phyloP scores from a whole-genome alignment of 2,113 vertebrate species.

The Thymallus thymallus region DNA sequence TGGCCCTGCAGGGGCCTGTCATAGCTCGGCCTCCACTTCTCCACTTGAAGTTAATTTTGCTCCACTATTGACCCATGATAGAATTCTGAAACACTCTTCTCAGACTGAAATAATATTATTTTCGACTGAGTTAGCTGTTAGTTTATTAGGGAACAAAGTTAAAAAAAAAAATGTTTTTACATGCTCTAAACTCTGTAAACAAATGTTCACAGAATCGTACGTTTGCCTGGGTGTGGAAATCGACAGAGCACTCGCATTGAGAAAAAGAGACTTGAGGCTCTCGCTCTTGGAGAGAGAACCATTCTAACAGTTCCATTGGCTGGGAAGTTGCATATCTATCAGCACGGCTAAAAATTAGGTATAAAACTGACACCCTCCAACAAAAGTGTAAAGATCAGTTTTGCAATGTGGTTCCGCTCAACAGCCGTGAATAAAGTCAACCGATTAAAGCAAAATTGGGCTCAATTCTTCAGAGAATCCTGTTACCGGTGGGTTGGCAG shows the following conservation, averaged over 20 bases:
- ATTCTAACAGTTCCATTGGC: constrained; percentile 27
- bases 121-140: constrained; percentile 22
- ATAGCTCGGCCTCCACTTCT: constrained; percentile 49
- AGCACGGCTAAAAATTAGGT: constrained; percentile 29
- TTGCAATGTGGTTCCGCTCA: constrained; percentile 41
- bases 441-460: constrained; percentile 30
- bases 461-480: constrained; percentile 25
- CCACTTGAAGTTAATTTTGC: constrained; percentile 29
- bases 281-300: constrained; percentile 5
- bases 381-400: constrained; percentile 29
- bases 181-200: neutral
- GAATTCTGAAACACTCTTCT: constrained; percentile 34
- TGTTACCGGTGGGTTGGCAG: constrained; percentile 51
- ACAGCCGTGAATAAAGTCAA: constrained; percentile 39
- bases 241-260: neutral
- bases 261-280: neutral
- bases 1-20: constrained; percentile 51
- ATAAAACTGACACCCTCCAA: constrained; percentile 14
- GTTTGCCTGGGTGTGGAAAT: constrained; percentile 8
- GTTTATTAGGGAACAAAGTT: constrained; percentile 28
- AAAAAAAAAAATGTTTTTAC: neutral
- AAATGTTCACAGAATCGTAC: neutral
- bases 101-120: constrained; percentile 9
- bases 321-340: constrained; percentile 2
- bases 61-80: constrained; percentile 55